Percentiles rank a stretch among this genome's conserved stretches.
These are phyloP conservation scores for Hippolais icterina DNA, from an alignment of 2,113 vertebrate species.

Conservation along the genomic window DNA sequence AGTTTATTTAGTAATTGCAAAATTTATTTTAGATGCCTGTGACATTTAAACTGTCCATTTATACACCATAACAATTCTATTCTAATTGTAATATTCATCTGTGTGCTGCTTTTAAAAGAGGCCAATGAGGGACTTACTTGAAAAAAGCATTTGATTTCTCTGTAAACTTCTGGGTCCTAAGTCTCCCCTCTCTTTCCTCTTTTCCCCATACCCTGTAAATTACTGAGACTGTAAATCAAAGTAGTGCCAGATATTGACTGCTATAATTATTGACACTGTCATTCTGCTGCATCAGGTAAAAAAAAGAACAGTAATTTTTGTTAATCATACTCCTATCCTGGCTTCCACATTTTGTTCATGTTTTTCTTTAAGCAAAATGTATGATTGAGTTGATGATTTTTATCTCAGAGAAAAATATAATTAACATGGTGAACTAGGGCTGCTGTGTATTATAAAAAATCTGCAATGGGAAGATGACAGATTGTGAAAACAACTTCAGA, in stretches of 20 bases:
- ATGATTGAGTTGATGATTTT: not conserved
- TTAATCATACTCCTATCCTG: not conserved
- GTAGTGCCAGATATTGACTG: not conserved
- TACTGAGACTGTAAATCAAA: not conserved
- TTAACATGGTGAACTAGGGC: not conserved
- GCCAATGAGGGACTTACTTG: conserved; percentile 56
- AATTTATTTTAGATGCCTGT: conserved; percentile 63
- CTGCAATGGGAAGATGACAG: not conserved
- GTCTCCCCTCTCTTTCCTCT: not conserved
- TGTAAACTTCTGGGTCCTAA: not conserved
- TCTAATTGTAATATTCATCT: conserved; percentile 46
- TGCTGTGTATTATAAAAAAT: not conserved
- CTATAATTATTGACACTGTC: not conserved
- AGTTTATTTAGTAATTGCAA: conserved; percentile 68
- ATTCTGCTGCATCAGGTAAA: not conserved
- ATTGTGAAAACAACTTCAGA: not conserved
- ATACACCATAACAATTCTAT: conserved; percentile 35
- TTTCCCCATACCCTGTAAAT: not conserved
- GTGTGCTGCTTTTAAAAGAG: conserved; percentile 62
- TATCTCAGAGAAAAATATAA: not conserved
- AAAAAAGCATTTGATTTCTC: conserved; percentile 52
- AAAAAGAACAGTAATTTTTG: not conserved
- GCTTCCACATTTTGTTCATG: not conserved
- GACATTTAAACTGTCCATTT: conserved; percentile 71
- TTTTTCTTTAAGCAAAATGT: not conserved